Percentiles rank a stretch among this genome's conserved stretches.
Evolutionary conservation across 1,140 invertebrate genomes (phyloP).

Genomic region (Cyclina sinensis): DNA sequence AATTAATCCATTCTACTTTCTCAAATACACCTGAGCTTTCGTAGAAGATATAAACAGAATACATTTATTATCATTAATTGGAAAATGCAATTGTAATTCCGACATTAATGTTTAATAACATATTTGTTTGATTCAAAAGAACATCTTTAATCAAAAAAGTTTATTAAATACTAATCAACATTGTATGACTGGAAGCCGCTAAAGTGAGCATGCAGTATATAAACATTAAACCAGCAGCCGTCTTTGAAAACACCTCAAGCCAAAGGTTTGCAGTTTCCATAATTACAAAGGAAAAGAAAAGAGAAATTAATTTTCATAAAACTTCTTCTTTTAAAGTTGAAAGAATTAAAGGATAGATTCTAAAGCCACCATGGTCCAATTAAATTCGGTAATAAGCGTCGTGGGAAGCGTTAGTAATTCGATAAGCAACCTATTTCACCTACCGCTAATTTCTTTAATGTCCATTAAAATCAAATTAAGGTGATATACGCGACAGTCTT

Average conservation of each 20-base stretch:
- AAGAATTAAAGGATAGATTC: neutral
- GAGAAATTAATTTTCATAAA: slow-evolving; percentile 9
- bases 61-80: too few species aligned
- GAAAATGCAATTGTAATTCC: too few species aligned
- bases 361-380: slow-evolving; percentile 11
- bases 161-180: too few species aligned
- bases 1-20: too few species aligned
- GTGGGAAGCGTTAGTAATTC: slow-evolving; percentile 47
- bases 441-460: slow-evolving; percentile 62
- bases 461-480: slow-evolving; percentile 65
- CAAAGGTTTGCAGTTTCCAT: neutral
- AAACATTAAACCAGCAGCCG: too few species aligned
- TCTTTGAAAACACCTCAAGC: neutral
- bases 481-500: slow-evolving; percentile 63
- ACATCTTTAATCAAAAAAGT: too few species aligned
- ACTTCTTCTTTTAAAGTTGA: neutral
- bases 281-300: slow-evolving; percentile 7
- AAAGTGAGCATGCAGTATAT: too few species aligned
- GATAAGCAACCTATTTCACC: slow-evolving; percentile 34
- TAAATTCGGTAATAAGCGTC: slow-evolving; percentile 12
- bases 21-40: too few species aligned
- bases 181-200: too few species aligned
- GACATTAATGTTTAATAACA: too few species aligned
- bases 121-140: too few species aligned
- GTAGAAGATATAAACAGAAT: too few species aligned